Conservation (phyloP, 2,888 invertebrate species). For the Podotricha telesiphe region DNA sequence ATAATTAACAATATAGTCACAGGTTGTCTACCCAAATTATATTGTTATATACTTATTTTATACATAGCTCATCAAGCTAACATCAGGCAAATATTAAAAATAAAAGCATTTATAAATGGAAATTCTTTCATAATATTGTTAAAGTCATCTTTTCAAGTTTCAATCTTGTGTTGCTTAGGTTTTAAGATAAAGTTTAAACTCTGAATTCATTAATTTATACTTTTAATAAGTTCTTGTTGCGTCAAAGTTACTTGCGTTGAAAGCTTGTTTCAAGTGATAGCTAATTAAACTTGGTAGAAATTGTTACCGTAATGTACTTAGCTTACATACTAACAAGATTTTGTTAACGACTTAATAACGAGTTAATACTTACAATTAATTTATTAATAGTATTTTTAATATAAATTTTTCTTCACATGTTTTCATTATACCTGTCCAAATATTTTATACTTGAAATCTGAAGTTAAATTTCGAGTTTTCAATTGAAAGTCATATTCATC, state of each 20-base stretch:
- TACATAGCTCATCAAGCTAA: too few species aligned
- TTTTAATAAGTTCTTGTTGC: conserved; percentile 12
- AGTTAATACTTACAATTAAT: background rate
- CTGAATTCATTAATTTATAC: conserved; percentile 12
- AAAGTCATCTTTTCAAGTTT: background rate
- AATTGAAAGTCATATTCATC: too few species aligned
- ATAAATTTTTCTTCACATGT: too few species aligned
- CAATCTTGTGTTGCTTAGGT: conserved; percentile 11
- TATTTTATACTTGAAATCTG: background rate
- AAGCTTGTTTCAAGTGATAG: conserved; percentile 14
- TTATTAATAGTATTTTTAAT: too few species aligned
- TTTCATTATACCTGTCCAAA: too few species aligned
- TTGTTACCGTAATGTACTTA: conserved; percentile 2
- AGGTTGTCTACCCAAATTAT: too few species aligned
- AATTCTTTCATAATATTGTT: background rate
- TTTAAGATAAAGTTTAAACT: conserved; percentile 9
- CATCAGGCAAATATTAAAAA: too few species aligned
- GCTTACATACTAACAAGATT: conserved; percentile 7
- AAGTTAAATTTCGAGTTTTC: background rate
- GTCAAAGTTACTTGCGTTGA: background rate
- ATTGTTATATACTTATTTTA: too few species aligned
- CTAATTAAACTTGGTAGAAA: conserved; percentile 12
- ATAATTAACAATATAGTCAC: too few species aligned
- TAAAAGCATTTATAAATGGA: too few species aligned
- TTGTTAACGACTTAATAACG: background rate